phyloP scores from a whole-genome alignment of 2,888 invertebrate species.

The Psococerastis gibbosa region DNA sequence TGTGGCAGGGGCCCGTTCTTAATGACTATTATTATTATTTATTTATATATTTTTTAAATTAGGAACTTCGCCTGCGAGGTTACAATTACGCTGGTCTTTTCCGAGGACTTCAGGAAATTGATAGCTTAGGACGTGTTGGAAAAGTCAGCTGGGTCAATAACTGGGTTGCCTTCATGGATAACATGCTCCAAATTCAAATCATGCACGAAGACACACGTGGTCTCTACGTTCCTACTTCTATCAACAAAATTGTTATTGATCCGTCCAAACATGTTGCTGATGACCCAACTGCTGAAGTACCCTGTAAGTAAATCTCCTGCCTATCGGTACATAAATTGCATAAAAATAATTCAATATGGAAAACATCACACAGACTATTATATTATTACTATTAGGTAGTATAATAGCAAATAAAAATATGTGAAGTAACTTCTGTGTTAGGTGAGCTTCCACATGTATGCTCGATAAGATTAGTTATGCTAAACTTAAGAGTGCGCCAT shows the following conservation, averaged over 20 bases:
- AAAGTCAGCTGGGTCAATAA: conserved; percentile 52
- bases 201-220: conserved; percentile 46
- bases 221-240: conserved; percentile 54
- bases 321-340: too few relatives aligned
- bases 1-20: too few relatives aligned
- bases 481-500: too few relatives aligned
- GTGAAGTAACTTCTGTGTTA: too few relatives aligned
- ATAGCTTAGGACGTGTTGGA: conserved; percentile 30
- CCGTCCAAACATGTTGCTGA: conserved; percentile 35
- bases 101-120: conserved; percentile 36
- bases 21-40: too few relatives aligned
- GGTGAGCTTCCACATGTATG: too few relatives aligned
- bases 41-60: not conserved
- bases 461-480: too few relatives aligned
- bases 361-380: too few relatives aligned
- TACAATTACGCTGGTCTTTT: conserved; percentile 39
- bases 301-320: too few relatives aligned
- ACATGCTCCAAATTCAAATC: conserved; percentile 67
- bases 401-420: too few relatives aligned
- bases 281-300: not conserved
- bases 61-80: conserved; percentile 30
- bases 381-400: too few relatives aligned
- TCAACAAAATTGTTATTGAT: conserved; percentile 48
- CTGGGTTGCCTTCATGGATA: conserved; percentile 80
- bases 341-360: too few relatives aligned